These are phyloP conservation scores for Scaptomyza polygonia DNA, from an alignment of 2,888 invertebrate species.

Conservation along the genomic window DNA sequence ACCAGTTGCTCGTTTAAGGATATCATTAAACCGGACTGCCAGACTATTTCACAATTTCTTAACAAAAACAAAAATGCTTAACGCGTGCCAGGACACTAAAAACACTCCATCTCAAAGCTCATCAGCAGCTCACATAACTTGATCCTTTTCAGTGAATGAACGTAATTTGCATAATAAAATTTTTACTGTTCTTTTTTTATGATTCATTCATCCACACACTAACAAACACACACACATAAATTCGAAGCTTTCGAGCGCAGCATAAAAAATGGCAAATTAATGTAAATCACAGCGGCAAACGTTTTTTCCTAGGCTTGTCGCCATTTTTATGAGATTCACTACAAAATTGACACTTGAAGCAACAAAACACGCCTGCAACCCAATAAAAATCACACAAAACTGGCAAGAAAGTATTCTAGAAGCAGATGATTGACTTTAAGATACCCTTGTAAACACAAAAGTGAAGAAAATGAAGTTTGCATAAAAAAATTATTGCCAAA, in stretches of 20 bases:
- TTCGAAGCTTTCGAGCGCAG: constrained; percentile 69
- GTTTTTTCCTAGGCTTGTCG: constrained; percentile 48
- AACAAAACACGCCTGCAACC: constrained; percentile 41
- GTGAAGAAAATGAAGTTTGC: not conserved
- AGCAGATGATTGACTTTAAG: not conserved
- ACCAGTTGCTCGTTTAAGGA: constrained; percentile 62
- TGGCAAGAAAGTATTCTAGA: not conserved
- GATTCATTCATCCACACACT: constrained; percentile 47
- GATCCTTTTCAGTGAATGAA: constrained; percentile 62
- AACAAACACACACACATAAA: constrained; percentile 53
- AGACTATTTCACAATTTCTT: constrained; percentile 35
- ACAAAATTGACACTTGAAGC: constrained; percentile 69
- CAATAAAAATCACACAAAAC: constrained; percentile 12
- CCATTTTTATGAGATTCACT: constrained; percentile 69
- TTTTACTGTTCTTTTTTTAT: constrained; percentile 70
- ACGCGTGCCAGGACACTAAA: constrained; percentile 53
- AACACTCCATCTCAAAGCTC: constrained; percentile 21
- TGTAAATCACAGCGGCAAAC: constrained; percentile 77
- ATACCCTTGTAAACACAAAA: constrained; percentile 13
- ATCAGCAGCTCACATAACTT: constrained; percentile 34
- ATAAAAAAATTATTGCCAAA: too few species aligned
- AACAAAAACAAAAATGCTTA: constrained; percentile 45
- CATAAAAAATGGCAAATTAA: constrained; percentile 83
- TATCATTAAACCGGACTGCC: constrained; percentile 24
- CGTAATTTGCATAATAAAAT: constrained; percentile 81